Base-by-base conservation (phyloP, 2,888 invertebrate genomes). In the Uropetala carovei region DNA sequence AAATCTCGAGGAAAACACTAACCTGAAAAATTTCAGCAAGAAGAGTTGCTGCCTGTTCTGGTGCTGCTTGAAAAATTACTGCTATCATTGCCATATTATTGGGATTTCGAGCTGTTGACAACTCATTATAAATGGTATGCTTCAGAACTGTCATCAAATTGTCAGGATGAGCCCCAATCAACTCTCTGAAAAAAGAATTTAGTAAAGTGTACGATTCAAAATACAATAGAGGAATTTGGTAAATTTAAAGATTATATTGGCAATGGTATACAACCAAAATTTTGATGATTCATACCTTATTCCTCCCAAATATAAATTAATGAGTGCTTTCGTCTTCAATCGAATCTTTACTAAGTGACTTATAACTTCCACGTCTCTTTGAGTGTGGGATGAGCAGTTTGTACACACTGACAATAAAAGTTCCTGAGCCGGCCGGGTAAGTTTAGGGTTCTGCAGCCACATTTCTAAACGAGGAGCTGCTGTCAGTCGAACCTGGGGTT, bases 391-490 rank as follows among this genome's bases (percentile, higher is more conserved):
- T 27, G 97, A 97, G 93, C 98, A 98, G 95, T 99, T 99, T 94
- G 97, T 97, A 95, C 99, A 99, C 93, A 99, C 96, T 94, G 98
- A 97, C 92, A 99, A 97, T 57, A 99, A 95, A 92, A 99, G 95
- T 95, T 99, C 99, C 95, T 99, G 99, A 0, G 99, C 99, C 43
- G 98, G 97, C 94, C 98, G 97, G 96, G 98, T 98, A 92, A 99
- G 95, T 96, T 99, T 99, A 93, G 99, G 99, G 94, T 99, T 99
- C 95, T 99, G 99, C 92, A 99, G 96, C 99, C 99, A 99, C 94
- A 97, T 97, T 95, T 99, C 99, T 30, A 99, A 96, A 0, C 98
- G 97, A 0, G 97, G 97, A 0, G 97, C 97, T 0, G 98, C 97
- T 92, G 97, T 96, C 94, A 97, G 96, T 43, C 98, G 96, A 93